Conservation (phyloP, 2,888 invertebrate species). For the Nasonovia ribisnigri region DNA sequence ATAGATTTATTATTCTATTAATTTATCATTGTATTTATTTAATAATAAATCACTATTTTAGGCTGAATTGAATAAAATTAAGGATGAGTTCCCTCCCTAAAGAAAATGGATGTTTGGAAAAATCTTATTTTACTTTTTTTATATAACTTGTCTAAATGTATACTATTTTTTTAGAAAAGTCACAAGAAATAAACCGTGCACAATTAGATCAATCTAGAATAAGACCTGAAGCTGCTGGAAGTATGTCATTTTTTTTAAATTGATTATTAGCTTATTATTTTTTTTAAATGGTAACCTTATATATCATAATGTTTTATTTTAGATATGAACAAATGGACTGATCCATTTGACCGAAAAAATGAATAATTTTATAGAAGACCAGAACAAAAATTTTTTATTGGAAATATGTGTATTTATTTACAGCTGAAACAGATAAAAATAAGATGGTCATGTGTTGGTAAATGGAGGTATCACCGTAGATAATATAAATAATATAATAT, state of each 20-base stretch:
- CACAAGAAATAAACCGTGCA: constrained; percentile 73
- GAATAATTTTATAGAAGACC: neutral
- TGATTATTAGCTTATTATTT: neutral
- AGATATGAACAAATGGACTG: constrained; percentile 77
- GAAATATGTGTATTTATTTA: neutral
- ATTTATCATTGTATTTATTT: neutral
- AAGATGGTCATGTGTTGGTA: neutral
- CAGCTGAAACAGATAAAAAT: neutral
- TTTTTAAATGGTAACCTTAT: constrained; percentile 48
- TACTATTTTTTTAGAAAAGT: constrained; percentile 71
- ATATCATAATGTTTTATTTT: constrained; percentile 69
- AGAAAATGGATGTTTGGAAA: neutral
- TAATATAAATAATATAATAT: constrained; percentile 7
- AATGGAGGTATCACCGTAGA: neutral
- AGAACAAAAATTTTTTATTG: neutral
- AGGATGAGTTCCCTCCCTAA: neutral
- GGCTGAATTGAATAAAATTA: neutral
- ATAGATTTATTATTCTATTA: neutral
- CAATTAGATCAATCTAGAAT: constrained; percentile 75
- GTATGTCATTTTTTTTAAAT: constrained; percentile 70
- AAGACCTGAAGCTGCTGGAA: constrained; percentile 73
- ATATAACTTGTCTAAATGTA: neutral
- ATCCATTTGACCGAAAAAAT: constrained; percentile 74
- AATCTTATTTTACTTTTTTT: neutral
- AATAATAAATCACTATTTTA: neutral